These are phyloP conservation scores for Gymnothorax javanicus DNA, from an alignment of 2,797 vertebrate species.

Conservation along the genomic window DNA sequence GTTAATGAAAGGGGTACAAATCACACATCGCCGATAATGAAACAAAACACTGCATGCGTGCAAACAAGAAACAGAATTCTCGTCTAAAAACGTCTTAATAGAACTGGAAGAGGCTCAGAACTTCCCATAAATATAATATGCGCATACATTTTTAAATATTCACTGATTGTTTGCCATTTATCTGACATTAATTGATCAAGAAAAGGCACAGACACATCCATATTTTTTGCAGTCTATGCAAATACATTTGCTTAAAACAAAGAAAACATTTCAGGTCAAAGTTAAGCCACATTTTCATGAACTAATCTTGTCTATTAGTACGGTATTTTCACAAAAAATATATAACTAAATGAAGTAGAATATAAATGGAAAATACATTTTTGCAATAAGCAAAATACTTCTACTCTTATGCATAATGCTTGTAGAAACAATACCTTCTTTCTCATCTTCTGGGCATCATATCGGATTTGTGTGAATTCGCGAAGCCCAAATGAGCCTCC, in stretches of 20 bases:
- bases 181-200: neutral
- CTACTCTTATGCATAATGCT: neutral
- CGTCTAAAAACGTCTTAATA: too few relatives aligned
- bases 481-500: slow-evolving; percentile 92
- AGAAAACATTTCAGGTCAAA: neutral
- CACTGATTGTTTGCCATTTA: neutral
- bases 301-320: neutral
- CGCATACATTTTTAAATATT: neutral
- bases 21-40: too few relatives aligned
- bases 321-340: too few relatives aligned
- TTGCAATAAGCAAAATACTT: neutral
- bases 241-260: neutral
- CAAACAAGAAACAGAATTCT: too few relatives aligned
- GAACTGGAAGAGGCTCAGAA: neutral
- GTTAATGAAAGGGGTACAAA: too few relatives aligned
- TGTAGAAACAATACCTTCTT: slow-evolving; percentile 72
- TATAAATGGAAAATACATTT: neutral
- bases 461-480: slow-evolving; percentile 92
- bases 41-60: too few relatives aligned
- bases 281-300: neutral
- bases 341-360: too few relatives aligned
- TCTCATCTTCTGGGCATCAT: slow-evolving; percentile 81
- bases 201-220: neutral
- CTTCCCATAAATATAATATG: neutral
- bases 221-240: neutral